Evolutionary conservation across 2,797 vertebrate genomes (phyloP).

Genomic region (Sternarchorhynchus goeldii): DNA sequence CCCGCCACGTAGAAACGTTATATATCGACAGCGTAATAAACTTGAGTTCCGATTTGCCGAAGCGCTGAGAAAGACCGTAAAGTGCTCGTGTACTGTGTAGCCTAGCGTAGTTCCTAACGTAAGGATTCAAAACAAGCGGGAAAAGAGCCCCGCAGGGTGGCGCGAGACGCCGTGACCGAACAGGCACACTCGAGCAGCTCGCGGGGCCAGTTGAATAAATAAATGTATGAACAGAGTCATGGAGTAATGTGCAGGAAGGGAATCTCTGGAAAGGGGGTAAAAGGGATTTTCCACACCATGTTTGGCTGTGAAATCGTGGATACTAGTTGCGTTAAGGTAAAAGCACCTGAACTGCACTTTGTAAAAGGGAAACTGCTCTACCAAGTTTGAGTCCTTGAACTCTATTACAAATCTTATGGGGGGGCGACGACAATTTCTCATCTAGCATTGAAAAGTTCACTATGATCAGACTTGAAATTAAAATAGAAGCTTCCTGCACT

Average conservation of each 20-base stretch:
- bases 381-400: background rate
- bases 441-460: no score
- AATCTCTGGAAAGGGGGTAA: no score
- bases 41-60: background rate
- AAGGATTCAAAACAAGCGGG: slow-evolving; percentile 49
- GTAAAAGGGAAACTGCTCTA: background rate
- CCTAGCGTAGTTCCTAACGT: slow-evolving; percentile 26
- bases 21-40: background rate
- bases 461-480: no score
- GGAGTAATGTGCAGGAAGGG: background rate
- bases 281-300: background rate
- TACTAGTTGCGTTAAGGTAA: background rate
- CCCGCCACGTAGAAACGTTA: background rate
- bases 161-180: slow-evolving; percentile 27
- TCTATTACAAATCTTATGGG: background rate
- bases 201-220: slow-evolving; percentile 26
- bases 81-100: slow-evolving; percentile 12
- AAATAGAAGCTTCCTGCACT: no score
- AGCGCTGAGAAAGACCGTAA: slow-evolving; percentile 12
- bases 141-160: slow-evolving; percentile 43
- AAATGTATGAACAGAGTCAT: slow-evolving; percentile 22
- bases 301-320: background rate
- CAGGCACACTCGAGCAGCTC: slow-evolving; percentile 19
- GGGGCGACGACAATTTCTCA: no score
- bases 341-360: background rate